Conservation (phyloP, 2,113 vertebrate species). For the Pagrus major region DNA sequence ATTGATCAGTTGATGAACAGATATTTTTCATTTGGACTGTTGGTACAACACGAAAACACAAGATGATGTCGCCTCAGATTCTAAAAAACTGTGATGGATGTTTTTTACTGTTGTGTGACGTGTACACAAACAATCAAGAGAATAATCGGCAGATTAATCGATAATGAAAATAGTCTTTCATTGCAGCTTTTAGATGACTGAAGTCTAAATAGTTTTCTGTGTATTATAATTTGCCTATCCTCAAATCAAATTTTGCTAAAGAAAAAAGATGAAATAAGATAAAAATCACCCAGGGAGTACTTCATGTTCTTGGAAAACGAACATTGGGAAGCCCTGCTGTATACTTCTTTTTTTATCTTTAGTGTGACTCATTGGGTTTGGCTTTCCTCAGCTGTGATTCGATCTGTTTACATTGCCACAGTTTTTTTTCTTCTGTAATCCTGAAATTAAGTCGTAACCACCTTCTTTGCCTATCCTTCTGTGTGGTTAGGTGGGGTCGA, state of each 20-base stretch:
- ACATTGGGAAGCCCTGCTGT: neutral
- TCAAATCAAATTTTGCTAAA: neutral
- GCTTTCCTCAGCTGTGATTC: neutral
- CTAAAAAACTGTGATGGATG: neutral
- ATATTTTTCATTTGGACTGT: constrained; percentile 1
- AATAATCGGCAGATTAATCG: neutral
- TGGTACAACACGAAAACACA: neutral
- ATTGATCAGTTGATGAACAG: neutral
- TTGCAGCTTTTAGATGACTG: neutral
- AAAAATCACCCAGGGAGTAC: too few relatives aligned
- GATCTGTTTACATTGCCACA: neutral
- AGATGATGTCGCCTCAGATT: neutral
- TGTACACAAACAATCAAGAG: neutral
- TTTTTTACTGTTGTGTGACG: neutral
- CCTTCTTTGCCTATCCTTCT: constrained; percentile 24
- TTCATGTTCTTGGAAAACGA: neutral
- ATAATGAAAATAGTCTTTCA: neutral
- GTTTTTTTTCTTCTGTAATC: neutral
- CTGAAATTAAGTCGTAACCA: constrained; percentile 3
- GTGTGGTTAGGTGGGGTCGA: constrained; percentile 94
- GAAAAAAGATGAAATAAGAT: too few relatives aligned
- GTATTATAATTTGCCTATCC: neutral
- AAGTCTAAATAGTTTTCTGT: neutral
- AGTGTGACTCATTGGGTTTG: neutral
- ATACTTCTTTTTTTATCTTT: neutral